Evolutionary conservation across 2,113 vertebrate species (phyloP), one percentile per base, ranked within the genome.

Genomic region (Sporophila hypoxantha): DNA sequence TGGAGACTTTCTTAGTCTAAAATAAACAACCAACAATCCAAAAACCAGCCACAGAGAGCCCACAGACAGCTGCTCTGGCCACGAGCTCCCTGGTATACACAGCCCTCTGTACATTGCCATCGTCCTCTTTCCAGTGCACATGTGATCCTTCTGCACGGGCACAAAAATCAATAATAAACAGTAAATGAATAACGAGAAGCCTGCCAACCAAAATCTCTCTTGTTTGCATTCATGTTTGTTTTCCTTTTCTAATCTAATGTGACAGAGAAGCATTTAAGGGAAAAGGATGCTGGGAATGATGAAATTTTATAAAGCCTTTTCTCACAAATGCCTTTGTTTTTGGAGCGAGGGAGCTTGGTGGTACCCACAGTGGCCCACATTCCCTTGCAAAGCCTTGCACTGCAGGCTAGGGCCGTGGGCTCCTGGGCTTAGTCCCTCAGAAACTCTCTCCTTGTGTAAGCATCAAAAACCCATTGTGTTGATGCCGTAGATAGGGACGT

Each of bases 151-250:
- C 79, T 69, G 47, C 67, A 50, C 15, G 4, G 69, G 61, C 85
- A 86, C 73, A 88, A n/a, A 91, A 93, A 68, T 95, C 79, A 82
- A 78, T 95, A 83, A 76, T 68, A 85, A 93, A 77, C 61, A 83
- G 91, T 85, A 71, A 89, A 91, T 86, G 62, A 93, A 59, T 94
- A 91, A 91, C 6, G 3, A 83, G 56, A 85, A 68, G 49, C 59
- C 76, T 92, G 79, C 69, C 87, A 89, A 67, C 37, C 65, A 75
- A 89, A 85, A 90, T 49, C 36, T 61, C 23, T 32, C 32, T 68
- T 52, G 37, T 91, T 94, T 91, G 32, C 66, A 66, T 55, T 75
- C 1, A 0, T 2, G 6, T 47, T 80, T 67, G 26, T 77, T 89
- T 74, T 71, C 36, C 65, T 91, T 65, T 84, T 53, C 68, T 82